Conservation (phyloP, 1,140 invertebrate species). For the Leptinotarsa defecta region DNA sequence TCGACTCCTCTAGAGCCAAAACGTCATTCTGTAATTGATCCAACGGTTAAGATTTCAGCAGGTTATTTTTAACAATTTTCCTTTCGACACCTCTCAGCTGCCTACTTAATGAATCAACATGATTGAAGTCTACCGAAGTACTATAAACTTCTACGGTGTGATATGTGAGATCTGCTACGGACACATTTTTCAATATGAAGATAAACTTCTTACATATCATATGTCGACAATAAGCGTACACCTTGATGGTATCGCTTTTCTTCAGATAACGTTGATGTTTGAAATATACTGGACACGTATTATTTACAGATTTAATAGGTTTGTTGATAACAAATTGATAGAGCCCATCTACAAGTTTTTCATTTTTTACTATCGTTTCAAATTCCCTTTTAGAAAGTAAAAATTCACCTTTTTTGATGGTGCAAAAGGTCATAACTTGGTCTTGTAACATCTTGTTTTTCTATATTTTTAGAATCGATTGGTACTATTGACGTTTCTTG, state of each 20-base stretch:
- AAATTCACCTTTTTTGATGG: neutral
- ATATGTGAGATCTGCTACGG: neutral
- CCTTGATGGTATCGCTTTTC: neutral
- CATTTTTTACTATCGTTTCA: neutral
- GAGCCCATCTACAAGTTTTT: neutral
- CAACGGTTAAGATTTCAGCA: too few relatives aligned
- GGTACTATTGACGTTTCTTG: neutral
- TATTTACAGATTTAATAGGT: slow-evolving; percentile 1
- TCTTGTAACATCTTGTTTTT: neutral
- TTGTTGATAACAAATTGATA: slow-evolving; percentile 13
- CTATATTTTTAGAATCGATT: neutral
- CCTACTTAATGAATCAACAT: neutral
- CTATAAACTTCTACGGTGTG: slow-evolving; percentile 1
- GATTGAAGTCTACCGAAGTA: neutral
- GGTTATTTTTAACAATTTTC: slow-evolving; percentile 6
- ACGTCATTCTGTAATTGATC: too few relatives aligned
- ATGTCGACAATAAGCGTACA: slow-evolving; percentile 24
- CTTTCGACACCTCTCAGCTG: slow-evolving; percentile 8
- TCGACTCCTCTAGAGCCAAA: too few relatives aligned
- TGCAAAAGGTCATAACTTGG: neutral
- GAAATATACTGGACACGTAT: slow-evolving; percentile 24
- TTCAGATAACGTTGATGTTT: slow-evolving; percentile 15
- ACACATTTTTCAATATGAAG: neutral
- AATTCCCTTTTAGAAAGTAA: neutral
- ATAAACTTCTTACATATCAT: slow-evolving; percentile 1